Evolutionary conservation across 2,797 vertebrate species (phyloP).

Genomic region (Eulemur mongoz): DNA sequence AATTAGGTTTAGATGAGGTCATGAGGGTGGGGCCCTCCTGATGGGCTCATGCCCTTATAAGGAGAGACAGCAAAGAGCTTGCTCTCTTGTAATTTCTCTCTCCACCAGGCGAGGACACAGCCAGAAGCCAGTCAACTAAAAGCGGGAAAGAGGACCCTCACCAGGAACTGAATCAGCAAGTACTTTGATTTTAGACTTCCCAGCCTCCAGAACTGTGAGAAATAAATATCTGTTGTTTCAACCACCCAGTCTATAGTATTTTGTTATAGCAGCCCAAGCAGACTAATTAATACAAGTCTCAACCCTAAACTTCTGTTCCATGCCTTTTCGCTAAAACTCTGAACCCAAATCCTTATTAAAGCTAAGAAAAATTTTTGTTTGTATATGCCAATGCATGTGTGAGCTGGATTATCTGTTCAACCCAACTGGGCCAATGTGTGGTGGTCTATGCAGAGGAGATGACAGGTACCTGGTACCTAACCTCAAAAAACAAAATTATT

Average conservation of each 20-base stretch:
- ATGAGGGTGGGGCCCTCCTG: not conserved
- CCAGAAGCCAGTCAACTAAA: not conserved
- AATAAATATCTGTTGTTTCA: not conserved
- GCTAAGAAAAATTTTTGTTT: conserved; percentile 15
- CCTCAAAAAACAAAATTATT: not conserved
- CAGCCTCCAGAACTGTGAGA: not conserved
- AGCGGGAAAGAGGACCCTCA: not conserved
- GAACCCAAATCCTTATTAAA: not conserved
- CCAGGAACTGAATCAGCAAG: not conserved
- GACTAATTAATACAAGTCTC: not conserved
- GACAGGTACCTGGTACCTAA: not conserved
- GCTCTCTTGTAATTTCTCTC: not conserved
- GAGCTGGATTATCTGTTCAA: not conserved
- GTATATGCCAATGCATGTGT: not conserved
- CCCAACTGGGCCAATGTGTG: not conserved
- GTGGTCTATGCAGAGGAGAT: not conserved
- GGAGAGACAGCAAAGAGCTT: not conserved
- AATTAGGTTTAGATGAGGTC: not conserved
- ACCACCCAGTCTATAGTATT: not conserved
- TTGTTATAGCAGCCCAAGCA: not conserved
- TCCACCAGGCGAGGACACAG: not conserved
- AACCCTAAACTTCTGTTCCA: not conserved
- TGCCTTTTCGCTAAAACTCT: not conserved
- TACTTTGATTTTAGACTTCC: not conserved
- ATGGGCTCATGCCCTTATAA: not conserved